These are phyloP conservation scores for Lutjanus campechanus DNA, from an alignment of 2,797 vertebrate genomes.

Conservation along the genomic window DNA sequence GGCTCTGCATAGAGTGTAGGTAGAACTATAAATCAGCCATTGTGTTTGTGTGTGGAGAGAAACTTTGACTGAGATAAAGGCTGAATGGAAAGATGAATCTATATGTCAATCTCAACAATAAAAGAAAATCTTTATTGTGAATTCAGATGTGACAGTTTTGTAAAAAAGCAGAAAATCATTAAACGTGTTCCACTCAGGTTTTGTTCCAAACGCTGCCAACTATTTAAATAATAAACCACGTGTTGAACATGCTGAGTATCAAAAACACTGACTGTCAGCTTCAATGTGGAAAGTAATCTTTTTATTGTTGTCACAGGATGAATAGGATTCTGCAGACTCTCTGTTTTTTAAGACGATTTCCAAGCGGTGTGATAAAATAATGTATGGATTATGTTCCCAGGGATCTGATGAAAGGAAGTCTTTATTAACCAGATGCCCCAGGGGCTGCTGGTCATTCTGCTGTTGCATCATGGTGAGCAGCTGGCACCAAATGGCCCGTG, in stretches of 20 bases:
- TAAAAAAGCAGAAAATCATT: neutral
- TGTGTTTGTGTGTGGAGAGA: neutral
- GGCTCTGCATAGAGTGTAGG: too few species aligned
- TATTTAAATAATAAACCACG: conserved; percentile 15
- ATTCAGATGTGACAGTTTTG: neutral
- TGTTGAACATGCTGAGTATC: conserved; percentile 36
- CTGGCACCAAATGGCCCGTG: conserved; percentile 64
- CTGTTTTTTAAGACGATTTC: conserved; percentile 61
- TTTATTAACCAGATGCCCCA: conserved; percentile 68
- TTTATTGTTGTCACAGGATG: conserved; percentile 53
- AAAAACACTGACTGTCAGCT: conserved; percentile 26
- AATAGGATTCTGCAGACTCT: conserved; percentile 51
- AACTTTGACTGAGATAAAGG: neutral
- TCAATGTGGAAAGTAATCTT: conserved; percentile 51
- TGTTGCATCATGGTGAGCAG: conserved; percentile 77
- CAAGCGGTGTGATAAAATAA: conserved; percentile 48
- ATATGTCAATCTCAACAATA: neutral
- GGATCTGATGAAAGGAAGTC: conserved; percentile 73
- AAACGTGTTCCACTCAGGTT: neutral
- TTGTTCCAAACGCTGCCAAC: neutral
- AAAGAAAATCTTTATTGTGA: neutral
- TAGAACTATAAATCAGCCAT: too few species aligned
- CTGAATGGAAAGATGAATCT: neutral
- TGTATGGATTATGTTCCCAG: conserved; percentile 72
- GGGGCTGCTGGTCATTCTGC: conserved; percentile 49